Evolutionary conservation across 2,888 invertebrate genomes (phyloP).

Genomic region (Morinoia aosen): DNA sequence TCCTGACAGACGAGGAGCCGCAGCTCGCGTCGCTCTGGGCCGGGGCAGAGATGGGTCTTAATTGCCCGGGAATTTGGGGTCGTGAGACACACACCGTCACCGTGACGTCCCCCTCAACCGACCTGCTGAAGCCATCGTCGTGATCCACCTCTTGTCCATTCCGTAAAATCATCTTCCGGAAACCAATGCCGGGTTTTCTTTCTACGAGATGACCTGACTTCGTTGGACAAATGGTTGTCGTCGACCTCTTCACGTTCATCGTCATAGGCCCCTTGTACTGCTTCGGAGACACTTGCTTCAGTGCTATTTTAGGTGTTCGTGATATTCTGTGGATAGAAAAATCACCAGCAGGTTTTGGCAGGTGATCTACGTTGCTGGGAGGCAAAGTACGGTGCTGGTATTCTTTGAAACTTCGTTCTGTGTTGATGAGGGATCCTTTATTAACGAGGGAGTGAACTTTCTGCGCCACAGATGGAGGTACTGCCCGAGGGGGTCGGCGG

Average conservation of each 20-base stretch:
- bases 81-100: conserved; percentile 19
- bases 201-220: not conserved
- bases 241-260: not conserved
- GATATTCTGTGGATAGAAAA: not conserved
- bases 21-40: not conserved
- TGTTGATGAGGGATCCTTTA: not conserved
- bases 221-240: too few relatives aligned
- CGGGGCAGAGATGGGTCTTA: not conserved
- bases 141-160: not conserved
- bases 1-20: not conserved
- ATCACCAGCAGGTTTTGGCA: not conserved
- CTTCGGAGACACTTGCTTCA: not conserved
- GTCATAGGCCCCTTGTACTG: not conserved
- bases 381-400: not conserved
- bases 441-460: not conserved
- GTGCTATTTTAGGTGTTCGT: not conserved
- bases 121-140: not conserved
- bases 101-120: not conserved
- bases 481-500: conserved; percentile 54
- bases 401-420: not conserved
- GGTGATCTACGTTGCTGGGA: not conserved
- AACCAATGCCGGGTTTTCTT: not conserved
- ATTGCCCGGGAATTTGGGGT: not conserved
- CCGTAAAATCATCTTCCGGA: not conserved
- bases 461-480: conserved; percentile 46